Evolutionary conservation across 2,888 invertebrate genomes (phyloP), one percentile per base, ranked within the genome.

Genomic region (Psylliodes chrysocephalus): DNA sequence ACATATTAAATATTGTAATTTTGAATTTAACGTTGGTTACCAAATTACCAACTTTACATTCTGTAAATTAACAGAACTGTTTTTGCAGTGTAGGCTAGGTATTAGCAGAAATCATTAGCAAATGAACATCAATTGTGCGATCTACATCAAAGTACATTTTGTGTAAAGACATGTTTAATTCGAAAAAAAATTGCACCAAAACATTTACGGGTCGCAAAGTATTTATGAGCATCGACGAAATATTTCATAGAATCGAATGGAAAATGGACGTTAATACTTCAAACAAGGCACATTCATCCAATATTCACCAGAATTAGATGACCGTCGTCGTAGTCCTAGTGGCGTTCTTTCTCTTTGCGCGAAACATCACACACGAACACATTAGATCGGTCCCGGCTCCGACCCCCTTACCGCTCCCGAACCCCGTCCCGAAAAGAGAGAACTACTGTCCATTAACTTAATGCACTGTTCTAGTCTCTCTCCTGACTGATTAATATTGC

Each of bases 401-500:
- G n/a, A n/a, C n/a, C n/a, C n/a, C n/a, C n/a, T n/a, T n/a, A n/a
- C n/a, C n/a, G n/a, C n/a, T n/a, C n/a, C n/a, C n/a, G n/a, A n/a
- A n/a, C n/a, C n/a, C n/a, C n/a, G n/a, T n/a, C 38, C 47, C 51
- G 56, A 54, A 61, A 70, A 69, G 69, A 63, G 67, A 69, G 70
- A 70, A 67, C 69, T 68, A 68, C 71, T 71, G 80, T 82, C 82
- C 81, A 82, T 82, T 82, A 82, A 80, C 78, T 81, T 82, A 82
- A 82, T 82, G 82, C 81, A 82, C 80, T 80, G 80, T 80, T 80
- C 81, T 78, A 78, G 80, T 81, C 80, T 77, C 77, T 76, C 79
- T 79, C 79, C 74, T 73, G 76, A 80, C 85, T 85, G 86, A 87
- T 87, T 87, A 87, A 87, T 87, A 86, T 86, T 87, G 85, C 86